phyloP scores from a whole-genome alignment of 2,888 invertebrate species.

The Suillia variegata region DNA sequence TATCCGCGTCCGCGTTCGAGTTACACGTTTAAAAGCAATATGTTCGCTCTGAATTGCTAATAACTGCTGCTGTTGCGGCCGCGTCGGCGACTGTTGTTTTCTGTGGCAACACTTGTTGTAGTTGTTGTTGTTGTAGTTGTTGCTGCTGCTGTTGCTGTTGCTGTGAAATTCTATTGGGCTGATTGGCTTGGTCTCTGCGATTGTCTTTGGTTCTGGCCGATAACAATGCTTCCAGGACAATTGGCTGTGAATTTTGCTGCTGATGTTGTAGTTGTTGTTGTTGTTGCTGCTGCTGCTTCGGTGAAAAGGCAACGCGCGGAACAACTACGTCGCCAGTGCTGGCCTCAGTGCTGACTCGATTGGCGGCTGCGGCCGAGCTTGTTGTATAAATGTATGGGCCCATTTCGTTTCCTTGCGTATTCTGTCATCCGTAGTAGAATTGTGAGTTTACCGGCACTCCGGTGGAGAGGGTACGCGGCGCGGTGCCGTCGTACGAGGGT shows the following conservation, averaged over 20 bases:
- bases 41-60: constrained; percentile 34
- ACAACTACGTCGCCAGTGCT: not conserved
- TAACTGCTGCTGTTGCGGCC: constrained; percentile 21
- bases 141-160: constrained; percentile 10
- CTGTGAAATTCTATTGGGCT: constrained; percentile 20
- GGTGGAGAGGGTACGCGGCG: constrained; percentile 58
- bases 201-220: constrained; percentile 36
- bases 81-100: constrained; percentile 17
- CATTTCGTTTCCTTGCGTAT: constrained; percentile 30
- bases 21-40: constrained; percentile 32
- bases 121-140: too few species aligned
- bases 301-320: not conserved
- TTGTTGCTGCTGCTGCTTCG: too few species aligned
- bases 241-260: constrained; percentile 17
- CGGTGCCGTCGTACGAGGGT: constrained; percentile 57
- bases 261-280: too few species aligned
- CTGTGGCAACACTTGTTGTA: too few species aligned
- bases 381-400: constrained; percentile 39
- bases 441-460: constrained; percentile 58
- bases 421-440: constrained; percentile 60
- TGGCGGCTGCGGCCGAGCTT: constrained; percentile 19
- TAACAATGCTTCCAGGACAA: constrained; percentile 34
- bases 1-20: not conserved
- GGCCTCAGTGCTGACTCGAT: not conserved
- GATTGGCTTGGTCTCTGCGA: constrained; percentile 28